Base-by-base conservation (phyloP, 1,140 invertebrate species). In the Drosophila bocki region DNA sequence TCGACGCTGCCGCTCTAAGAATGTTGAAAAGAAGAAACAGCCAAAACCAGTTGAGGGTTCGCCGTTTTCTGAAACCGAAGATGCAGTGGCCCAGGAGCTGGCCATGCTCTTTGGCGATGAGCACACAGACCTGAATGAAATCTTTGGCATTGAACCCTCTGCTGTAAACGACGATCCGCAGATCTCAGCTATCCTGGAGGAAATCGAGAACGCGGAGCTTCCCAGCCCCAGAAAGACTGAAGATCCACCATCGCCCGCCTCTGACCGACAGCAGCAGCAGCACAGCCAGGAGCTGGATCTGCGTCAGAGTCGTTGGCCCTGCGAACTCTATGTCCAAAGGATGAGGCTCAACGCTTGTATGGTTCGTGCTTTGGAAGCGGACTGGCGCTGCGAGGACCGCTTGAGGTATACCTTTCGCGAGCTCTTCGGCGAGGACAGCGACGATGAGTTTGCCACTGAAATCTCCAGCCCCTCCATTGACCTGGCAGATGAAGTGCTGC, bases 281-380 rank as follows among this genome's bases (percentile, higher is more conserved):
- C 42, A 51, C 3, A 57, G 53, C n/a, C 53, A 56, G 37, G 51
- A 32, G 13, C 62, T 44, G 22, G 56, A 92, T 78, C 68, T 92
- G n/a, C 57, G 82, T 0, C 58, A 84, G 35, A 92, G 91, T 51
- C 74, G 69, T n/a, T 92, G 91, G 91, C 91, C 91, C n/a, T 92
- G 91, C 37, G 91, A 92, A 58, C 58, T 92, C 7, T 92, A 90
- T 64, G 92, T 84, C 0, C 91, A 92, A 39, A 69, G 78, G 2
- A 79, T 79, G 1, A 59, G 61, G 2, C 78, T 92, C 1, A 86
- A 64, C 33, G 72, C 77, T 1, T 85, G 72, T 1, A 50, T 92
- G 26, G 75, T 76, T 13, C 71, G 72, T 0, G 15, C 84, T 3
- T 32, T 92, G 7, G 91, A 92, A 17, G 72, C 75, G n/a, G 91